Percentiles rank a stretch among this genome's conserved stretches.
phyloP scores from a whole-genome alignment of 2,113 vertebrate species.

The Peromyscus maniculatus region DNA sequence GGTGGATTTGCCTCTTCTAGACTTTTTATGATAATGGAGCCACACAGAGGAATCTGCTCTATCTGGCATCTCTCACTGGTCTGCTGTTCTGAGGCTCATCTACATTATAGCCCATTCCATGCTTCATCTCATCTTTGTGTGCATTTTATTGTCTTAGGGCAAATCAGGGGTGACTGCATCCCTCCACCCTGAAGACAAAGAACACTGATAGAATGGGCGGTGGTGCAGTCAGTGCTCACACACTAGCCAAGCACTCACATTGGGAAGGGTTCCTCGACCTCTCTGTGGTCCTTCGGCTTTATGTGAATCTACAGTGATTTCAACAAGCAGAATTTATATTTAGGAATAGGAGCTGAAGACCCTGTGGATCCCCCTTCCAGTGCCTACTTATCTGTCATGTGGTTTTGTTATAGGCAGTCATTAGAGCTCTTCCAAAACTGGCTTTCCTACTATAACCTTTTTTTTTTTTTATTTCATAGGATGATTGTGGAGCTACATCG shows the following conservation, averaged over 20 bases:
- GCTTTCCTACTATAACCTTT: neutral
- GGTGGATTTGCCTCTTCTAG: neutral
- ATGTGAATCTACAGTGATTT: neutral
- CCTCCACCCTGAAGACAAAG: neutral
- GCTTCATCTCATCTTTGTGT: neutral
- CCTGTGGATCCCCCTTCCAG: neutral
- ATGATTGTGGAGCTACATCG: slow-evolving; percentile 99
- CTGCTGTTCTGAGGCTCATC: accelerated
- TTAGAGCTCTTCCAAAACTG: too few species aligned
- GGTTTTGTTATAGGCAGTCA: neutral
- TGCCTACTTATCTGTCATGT: neutral
- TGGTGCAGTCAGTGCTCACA: neutral
- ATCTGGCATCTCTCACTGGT: too few species aligned
- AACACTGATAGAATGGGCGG: neutral
- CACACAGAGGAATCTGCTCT: neutral
- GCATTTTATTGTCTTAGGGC: neutral
- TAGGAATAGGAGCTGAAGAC: neutral
- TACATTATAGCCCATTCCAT: too few species aligned
- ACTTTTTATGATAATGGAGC: accelerated
- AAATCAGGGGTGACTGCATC: neutral
- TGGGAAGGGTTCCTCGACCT: neutral
- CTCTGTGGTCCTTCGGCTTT: neutral
- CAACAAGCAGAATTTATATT: neutral
- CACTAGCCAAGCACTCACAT: neutral
- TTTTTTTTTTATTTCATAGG: slow-evolving; percentile 82